Evolutionary conservation across 2,797 vertebrate species (phyloP), one percentile per base, ranked within the genome.

Genomic region (Arvicola amphibius): DNA sequence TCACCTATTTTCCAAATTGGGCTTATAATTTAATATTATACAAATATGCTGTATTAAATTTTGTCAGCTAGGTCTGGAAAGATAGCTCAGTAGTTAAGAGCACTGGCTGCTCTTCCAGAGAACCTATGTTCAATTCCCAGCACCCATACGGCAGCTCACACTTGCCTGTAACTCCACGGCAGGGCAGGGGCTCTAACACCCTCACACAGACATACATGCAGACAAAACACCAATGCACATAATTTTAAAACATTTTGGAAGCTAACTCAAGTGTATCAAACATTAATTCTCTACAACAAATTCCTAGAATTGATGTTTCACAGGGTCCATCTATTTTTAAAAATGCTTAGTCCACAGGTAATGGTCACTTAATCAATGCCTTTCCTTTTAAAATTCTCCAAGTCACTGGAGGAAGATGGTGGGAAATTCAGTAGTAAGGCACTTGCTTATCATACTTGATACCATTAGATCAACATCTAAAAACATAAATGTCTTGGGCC

Each of bases 271-370:
- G 8, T 88, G 21, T 29, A 91, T 46, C 19, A 84, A 61, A 90
- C 67, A 90, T 79, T 83, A 87, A 10, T 69, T 85, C n/a, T 81
- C 92, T 92, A 92, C 53, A 37, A 86, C 67, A 90, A 96, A 94
- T 86, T 94, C n/a, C 27, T 97, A 59, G 65, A 93, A 92, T 53
- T 80, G n/a, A 21, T 67, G 6, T 94, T 61, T 94, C 91, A 92
- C 5, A 59, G 71, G n/a, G 48, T n/a, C 61, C 3, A 27, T 40
- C 63, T 91, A 56, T 43, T 90, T 95, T 87, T 65, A 92, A 56
- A 86, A 48, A 25, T 48, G 63, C 85, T 69, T 88, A 61, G 48
- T 93, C n/a, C 4, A 23, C 11, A 14, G 46, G 2, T 48, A 76
- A 86, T 73, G 25, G 67, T 21, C 71, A 23, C 48, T 96, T 43